A percentile compares a stretch with the other conserved stretches of the same genome.
phyloP scores from a whole-genome alignment of 2,113 vertebrate genomes.

The Fulica atra region DNA sequence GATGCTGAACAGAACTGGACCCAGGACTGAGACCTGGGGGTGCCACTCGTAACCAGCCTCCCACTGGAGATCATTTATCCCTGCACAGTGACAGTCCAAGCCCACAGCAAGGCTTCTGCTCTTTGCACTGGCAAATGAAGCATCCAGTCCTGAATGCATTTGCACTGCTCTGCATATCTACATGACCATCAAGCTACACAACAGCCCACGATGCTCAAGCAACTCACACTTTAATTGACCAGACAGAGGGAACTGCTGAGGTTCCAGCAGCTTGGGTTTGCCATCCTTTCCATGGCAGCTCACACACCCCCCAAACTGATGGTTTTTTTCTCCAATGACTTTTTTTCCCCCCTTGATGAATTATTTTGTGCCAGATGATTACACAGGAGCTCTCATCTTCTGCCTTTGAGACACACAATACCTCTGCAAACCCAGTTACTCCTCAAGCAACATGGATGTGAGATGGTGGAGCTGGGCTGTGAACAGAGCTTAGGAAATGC shows the following conservation, averaged over 20 bases:
- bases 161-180: background rate
- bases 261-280: background rate
- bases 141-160: background rate
- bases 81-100: background rate
- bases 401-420: background rate
- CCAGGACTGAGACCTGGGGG: too few relatives aligned
- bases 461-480: background rate
- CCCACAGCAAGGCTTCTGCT: background rate
- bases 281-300: background rate
- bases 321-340: background rate
- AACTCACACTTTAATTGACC: background rate
- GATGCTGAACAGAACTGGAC: too few relatives aligned
- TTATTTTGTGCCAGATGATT: background rate
- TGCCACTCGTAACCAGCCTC: too few relatives aligned
- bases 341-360: background rate
- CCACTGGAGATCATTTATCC: too few relatives aligned
- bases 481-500: background rate
- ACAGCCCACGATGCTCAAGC: fast-evolving
- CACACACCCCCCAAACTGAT: fast-evolving
- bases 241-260: background rate
- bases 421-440: fast-evolving
- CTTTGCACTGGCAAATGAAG: background rate
- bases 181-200: fast-evolving
- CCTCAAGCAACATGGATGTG: fast-evolving
- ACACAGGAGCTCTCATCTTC: background rate